Percentiles rank a stretch among this genome's conserved stretches.
These are phyloP conservation scores for Synchiropus splendidus DNA, from an alignment of 2,113 vertebrate genomes.

Conservation along the genomic window DNA sequence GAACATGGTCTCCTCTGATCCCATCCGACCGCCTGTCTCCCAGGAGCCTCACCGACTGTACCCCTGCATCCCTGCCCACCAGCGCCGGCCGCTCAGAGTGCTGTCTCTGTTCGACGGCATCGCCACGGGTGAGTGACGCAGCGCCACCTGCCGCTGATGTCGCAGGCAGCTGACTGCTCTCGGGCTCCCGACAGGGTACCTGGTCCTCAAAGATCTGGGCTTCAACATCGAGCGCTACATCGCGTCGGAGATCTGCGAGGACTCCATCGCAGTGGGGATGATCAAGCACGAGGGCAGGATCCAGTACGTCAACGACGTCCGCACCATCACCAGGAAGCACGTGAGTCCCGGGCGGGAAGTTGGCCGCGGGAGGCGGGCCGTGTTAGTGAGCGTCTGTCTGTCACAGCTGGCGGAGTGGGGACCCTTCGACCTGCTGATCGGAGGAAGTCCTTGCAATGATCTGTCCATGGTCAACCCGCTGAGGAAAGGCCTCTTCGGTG, in stretches of 20 bases:
- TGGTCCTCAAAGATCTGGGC: conserved; percentile 86
- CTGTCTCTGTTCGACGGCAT: conserved; percentile 93
- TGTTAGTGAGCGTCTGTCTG: background rate
- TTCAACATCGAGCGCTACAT: conserved; percentile 86
- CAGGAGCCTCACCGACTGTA: conserved; percentile 89
- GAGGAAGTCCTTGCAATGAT: conserved; percentile 88
- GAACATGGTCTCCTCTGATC: too few species aligned
- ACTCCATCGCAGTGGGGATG: conserved; percentile 76
- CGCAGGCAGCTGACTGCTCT: too few species aligned
- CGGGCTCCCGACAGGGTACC: conserved; percentile 67
- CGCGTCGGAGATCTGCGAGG: conserved; percentile 85
- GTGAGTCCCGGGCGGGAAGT: conserved; percentile 49
- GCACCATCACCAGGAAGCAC: conserved; percentile 83
- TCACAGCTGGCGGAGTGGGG: conserved; percentile 89
- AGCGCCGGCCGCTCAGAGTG: conserved; percentile 78
- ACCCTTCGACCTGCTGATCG: conserved; percentile 90
- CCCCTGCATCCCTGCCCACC: conserved; percentile 74
- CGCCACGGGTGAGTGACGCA: conserved; percentile 73
- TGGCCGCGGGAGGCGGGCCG: background rate
- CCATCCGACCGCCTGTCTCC: background rate
- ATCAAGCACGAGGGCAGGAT: conserved; percentile 81
- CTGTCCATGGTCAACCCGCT: conserved; percentile 82
- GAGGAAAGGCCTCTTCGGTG: conserved; percentile 88
- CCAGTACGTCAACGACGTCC: conserved; percentile 79
- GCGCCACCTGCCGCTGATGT: too few species aligned